A percentile compares a stretch with the other conserved stretches of the same genome.
Evolutionary conservation across 1,140 invertebrate genomes (phyloP).

Genomic region (Drosophila sp.): DNA sequence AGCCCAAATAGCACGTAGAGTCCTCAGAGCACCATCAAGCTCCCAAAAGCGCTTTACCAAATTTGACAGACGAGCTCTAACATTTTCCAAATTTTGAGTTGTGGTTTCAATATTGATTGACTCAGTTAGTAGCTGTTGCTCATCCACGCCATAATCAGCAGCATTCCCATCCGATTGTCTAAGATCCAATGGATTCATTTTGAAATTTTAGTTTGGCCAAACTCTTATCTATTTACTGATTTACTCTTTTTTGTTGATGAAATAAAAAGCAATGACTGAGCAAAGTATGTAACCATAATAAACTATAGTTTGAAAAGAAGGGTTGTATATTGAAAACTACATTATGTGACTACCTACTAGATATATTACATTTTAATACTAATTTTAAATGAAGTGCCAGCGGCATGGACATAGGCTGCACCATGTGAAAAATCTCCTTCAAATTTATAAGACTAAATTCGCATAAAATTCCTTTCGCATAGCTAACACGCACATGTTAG

Average conservation of each 20-base stretch:
- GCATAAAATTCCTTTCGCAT: too few relatives aligned
- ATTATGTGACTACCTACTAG: too few relatives aligned
- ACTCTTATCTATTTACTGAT: background rate
- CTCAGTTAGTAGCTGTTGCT: background rate
- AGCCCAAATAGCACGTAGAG: background rate
- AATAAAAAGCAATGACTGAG: background rate
- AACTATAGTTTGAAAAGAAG: too few relatives aligned
- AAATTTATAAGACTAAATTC: too few relatives aligned
- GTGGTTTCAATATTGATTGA: background rate
- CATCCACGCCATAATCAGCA: background rate
- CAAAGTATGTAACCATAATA: too few relatives aligned
- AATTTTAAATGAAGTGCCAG: too few relatives aligned
- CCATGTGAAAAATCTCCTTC: too few relatives aligned
- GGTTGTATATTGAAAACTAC: too few relatives aligned
- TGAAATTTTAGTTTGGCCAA: background rate
- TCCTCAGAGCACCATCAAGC: background rate
- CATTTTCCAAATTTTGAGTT: background rate
- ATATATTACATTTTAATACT: too few relatives aligned
- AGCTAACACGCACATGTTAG: too few relatives aligned
- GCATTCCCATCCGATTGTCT: background rate
- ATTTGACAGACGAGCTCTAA: background rate
- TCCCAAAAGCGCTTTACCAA: background rate
- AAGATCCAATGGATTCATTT: background rate
- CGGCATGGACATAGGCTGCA: too few relatives aligned
- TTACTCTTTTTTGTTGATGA: background rate